Evolutionary conservation across 1,140 invertebrate species (phyloP).

Genomic region (Drosophila paulistorum): DNA sequence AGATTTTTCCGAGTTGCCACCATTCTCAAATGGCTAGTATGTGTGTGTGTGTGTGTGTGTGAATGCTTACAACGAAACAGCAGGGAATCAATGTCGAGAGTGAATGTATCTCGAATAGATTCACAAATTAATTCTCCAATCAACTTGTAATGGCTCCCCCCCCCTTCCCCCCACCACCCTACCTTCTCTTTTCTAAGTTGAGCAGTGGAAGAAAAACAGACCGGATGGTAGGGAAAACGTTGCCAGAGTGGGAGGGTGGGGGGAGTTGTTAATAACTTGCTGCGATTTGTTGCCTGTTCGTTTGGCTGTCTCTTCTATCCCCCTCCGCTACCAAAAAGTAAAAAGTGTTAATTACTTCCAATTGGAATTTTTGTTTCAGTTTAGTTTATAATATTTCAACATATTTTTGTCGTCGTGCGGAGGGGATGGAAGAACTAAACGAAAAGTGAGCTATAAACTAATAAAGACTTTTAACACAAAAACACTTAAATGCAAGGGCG

Average conservation of each 20-base stretch:
- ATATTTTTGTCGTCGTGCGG: constrained; percentile 22
- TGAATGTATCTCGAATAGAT: constrained; percentile 27
- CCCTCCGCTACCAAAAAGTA: neutral
- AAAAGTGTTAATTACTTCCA: constrained; percentile 75
- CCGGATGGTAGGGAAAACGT: too few species aligned
- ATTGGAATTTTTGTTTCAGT: constrained; percentile 65
- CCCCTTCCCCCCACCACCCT: neutral
- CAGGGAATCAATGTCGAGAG: constrained; percentile 16
- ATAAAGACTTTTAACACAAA: constrained; percentile 39
- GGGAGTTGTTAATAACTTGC: constrained; percentile 71
- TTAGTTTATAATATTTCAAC: constrained; percentile 58
- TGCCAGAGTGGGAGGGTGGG: too few species aligned
- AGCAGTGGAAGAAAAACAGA: neutral
- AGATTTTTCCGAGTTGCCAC: neutral
- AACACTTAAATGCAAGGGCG: constrained; percentile 26
- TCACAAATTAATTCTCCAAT: constrained; percentile 52
- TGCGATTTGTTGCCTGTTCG: constrained; percentile 73
- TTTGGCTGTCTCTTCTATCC: neutral
- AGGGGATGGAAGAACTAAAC: neutral
- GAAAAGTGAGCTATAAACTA: constrained; percentile 27
- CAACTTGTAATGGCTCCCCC: constrained; percentile 45
- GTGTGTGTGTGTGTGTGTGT: constrained; percentile 16
- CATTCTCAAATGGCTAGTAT: neutral
- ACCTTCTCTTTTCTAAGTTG: neutral
- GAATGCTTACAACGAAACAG: constrained; percentile 63